Percentiles rank a stretch among this genome's conserved stretches.
phyloP scores from a whole-genome alignment of 23 tunicate species.

The Phallusia fumigata region DNA sequence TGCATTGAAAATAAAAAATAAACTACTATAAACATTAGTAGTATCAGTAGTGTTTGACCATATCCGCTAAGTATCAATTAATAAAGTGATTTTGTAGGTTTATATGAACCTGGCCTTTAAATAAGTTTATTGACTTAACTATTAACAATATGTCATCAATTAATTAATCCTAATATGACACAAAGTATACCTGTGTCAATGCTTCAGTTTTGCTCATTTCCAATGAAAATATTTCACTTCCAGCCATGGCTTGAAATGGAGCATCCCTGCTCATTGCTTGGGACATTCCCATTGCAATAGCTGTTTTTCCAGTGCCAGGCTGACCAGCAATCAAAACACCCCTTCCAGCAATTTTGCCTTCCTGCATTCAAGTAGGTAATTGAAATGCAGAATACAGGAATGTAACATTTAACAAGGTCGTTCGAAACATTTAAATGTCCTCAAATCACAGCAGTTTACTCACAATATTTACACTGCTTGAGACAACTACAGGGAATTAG shows the following conservation, averaged over 20 bases:
- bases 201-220: constrained; percentile 99
- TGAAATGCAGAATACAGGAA: background rate
- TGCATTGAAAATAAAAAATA: background rate
- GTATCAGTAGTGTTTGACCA: no score
- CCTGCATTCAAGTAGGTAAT: constrained; percentile 16
- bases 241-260: constrained; percentile 96
- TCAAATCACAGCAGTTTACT: no score
- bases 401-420: no score
- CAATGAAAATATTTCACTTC: constrained; percentile 95
- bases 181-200: constrained; percentile 70
- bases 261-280: constrained; percentile 97
- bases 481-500: no score
- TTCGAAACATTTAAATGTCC: no score
- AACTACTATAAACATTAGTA: no score
- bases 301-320: constrained; percentile 99
- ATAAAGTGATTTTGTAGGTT: background rate
- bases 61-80: no score
- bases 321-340: constrained; percentile 96
- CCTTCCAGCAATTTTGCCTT: constrained; percentile 95
- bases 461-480: no score
- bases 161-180: background rate
- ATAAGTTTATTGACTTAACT: background rate
- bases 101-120: background rate
- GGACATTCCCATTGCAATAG: constrained; percentile 99
- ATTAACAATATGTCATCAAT: background rate